Conservation (phyloP, 2,113 vertebrate genomes). For the Cinclus mexicanus region DNA sequence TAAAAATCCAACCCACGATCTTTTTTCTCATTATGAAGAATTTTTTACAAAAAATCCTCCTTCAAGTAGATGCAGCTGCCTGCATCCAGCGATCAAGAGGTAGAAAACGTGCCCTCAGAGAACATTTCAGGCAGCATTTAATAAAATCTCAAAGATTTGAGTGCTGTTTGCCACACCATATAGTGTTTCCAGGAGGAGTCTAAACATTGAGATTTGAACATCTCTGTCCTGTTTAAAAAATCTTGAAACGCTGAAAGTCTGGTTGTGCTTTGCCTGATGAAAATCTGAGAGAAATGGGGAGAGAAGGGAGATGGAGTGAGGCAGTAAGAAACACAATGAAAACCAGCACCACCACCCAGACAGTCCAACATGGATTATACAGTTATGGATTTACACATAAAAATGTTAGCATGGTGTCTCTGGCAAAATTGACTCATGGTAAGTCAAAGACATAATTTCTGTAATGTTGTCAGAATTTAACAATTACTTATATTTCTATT, state of each 20-base stretch:
- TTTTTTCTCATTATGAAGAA: background rate
- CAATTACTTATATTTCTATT: background rate
- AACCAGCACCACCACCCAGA: background rate
- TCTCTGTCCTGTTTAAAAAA: background rate
- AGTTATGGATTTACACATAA: background rate
- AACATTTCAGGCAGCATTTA: background rate
- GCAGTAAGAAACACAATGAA: background rate
- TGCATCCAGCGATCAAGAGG: background rate
- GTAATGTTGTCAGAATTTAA: background rate
- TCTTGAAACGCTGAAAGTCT: background rate
- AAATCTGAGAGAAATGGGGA: background rate
- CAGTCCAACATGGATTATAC: background rate
- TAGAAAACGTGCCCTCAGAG: background rate
- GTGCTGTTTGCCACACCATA: background rate
- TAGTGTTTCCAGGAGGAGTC: background rate
- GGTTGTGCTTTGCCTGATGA: fast-evolving
- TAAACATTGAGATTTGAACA: background rate
- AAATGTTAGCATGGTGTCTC: background rate
- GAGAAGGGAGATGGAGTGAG: background rate
- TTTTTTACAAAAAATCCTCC: background rate
- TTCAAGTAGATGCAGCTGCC: background rate
- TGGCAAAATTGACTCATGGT: background rate
- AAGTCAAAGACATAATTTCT: background rate
- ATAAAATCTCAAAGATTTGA: background rate
- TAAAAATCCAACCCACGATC: background rate